Evolutionary conservation across 2,888 invertebrate genomes (phyloP).

Genomic region (Drosophila quinaria): DNA sequence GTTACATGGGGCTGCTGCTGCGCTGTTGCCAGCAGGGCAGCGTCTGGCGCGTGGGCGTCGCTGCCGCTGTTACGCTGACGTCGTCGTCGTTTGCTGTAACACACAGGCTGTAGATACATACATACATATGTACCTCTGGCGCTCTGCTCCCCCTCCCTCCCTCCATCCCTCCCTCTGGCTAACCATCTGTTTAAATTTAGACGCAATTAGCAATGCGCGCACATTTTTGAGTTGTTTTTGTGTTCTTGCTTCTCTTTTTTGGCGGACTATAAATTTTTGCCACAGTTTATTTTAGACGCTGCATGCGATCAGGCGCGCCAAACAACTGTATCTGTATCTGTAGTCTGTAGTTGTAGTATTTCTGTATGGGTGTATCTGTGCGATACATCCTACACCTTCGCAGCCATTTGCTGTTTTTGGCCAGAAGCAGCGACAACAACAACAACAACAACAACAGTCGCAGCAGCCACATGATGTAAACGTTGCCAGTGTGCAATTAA

Average conservation of each 20-base stretch:
- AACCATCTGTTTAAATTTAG: conserved; percentile 68
- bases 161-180: conserved; percentile 12
- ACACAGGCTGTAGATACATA: conserved; percentile 17
- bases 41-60: conserved; percentile 73
- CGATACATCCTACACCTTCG: conserved; percentile 68
- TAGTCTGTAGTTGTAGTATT: conserved; percentile 40
- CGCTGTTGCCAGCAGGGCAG: conserved; percentile 59
- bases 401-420: conserved; percentile 74
- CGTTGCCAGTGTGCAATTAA: conserved; percentile 76
- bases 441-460: conserved; percentile 9
- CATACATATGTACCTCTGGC: conserved; percentile 29
- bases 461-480: conserved; percentile 71
- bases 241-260: conserved; percentile 33
- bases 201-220: conserved; percentile 79
- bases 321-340: conserved; percentile 50
- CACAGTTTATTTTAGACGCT: conserved; percentile 76
- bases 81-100: conserved; percentile 45
- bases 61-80: conserved; percentile 45
- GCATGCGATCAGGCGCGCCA: conserved; percentile 68
- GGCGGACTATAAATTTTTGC: conserved; percentile 72
- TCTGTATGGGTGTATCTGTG: conserved; percentile 38
- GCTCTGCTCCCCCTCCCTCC: conserved; percentile 17
- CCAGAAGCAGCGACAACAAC: conserved; percentile 47
- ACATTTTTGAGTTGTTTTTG: conserved; percentile 63
- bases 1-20: conserved; percentile 61